Evolutionary conservation across 2,113 vertebrate species (phyloP), one percentile per base, ranked within the genome.

Genomic region (Austrofundulus limnaeus): DNA sequence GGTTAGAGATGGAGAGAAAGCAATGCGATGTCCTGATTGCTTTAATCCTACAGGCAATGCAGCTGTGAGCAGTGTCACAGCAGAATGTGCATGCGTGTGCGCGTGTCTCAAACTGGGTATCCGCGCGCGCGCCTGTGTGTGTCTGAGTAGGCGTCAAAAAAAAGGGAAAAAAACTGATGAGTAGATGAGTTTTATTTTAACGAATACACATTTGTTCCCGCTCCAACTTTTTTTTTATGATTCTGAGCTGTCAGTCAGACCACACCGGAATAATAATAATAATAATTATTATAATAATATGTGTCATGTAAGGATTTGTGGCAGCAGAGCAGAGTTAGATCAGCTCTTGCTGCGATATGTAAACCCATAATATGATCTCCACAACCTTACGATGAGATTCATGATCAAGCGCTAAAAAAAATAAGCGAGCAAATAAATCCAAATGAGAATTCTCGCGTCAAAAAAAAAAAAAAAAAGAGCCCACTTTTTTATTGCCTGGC

Each of bases 21-120:
- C 86, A 90, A 81, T 83, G 88, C 85, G 91, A 92, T 93, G 91
- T 92, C 86, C 90, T 90, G 91, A 90, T 92, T 93, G 90, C 92
- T 92, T 92, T 94, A 94, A 95, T 94, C 95, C 95, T 94, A 94
- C 93, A 95, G 94, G 94, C 95, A 96, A 94, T 96, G 96, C 94
- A 98, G 96, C 92, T 96, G 94, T 96, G 94, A 93, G 95, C 95
- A 92, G 93, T 94, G 93, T 94, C 94, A 93, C 93, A 92, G 91
- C 92, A 93, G 78, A 64, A 20, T 71, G 72, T 54, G 71, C 63
- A 46, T 45, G 75, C 52, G 75, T 55, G 57, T 17, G 57, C 16
- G 75, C 3, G 62, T 19, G 61, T 54, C 57, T 66, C 25, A n/a
- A 74, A 59, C 21, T 47, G 78, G 65, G 64, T 56, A 60, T 51